These are phyloP conservation scores for Drosophila parvula DNA, from an alignment of 1,140 invertebrate species.

Conservation along the genomic window DNA sequence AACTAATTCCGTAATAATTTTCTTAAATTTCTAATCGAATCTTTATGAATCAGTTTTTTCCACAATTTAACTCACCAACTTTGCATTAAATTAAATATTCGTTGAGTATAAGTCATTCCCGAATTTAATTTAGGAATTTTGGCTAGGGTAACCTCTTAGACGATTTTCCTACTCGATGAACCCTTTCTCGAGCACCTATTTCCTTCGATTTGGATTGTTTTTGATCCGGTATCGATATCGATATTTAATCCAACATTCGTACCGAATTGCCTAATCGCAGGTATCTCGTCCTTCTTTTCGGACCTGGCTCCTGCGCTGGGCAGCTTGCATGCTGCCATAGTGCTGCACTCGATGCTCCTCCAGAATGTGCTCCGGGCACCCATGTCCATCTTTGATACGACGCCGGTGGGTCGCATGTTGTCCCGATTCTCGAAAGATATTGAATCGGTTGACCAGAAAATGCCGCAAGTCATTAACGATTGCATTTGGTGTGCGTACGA, in stretches of 20 bases:
- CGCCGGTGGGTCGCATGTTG: constrained; percentile 93
- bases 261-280: constrained; percentile 76
- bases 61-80: no score
- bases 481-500: constrained; percentile 91
- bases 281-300: constrained; percentile 87
- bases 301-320: constrained; percentile 90
- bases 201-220: constrained; percentile 1
- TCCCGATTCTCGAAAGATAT: constrained; percentile 94
- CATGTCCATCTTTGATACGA: constrained; percentile 94
- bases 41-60: background rate
- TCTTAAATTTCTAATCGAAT: no score
- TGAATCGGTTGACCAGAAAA: constrained; percentile 89
- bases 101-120: constrained; percentile 1
- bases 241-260: constrained; percentile 37
- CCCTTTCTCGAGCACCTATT: constrained; percentile 18
- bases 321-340: constrained; percentile 89
- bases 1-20: no score
- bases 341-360: constrained; percentile 91
- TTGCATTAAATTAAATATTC: background rate
- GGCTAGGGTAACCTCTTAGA: constrained; percentile 4
- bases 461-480: constrained; percentile 90
- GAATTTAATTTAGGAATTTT: background rate
- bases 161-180: constrained; percentile 31
- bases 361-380: constrained; percentile 90
- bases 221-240: background rate